Evolutionary conservation across 2,888 invertebrate genomes (phyloP).

Genomic region (Ormyrus pomaceus): DNA sequence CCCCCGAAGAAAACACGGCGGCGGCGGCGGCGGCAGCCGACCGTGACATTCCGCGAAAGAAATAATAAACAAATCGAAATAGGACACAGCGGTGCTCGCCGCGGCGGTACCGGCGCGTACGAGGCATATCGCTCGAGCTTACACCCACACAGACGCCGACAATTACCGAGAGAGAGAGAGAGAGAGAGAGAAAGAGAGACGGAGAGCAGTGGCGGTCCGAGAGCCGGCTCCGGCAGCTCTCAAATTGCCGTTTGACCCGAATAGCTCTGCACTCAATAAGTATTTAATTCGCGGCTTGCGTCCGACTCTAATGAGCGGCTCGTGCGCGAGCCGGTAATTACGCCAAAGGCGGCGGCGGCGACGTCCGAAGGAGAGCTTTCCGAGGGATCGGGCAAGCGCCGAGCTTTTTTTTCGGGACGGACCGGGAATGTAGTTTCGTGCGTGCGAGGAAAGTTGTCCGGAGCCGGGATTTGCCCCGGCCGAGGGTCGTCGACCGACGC

Average conservation of each 20-base stretch:
- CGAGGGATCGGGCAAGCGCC: too few relatives aligned
- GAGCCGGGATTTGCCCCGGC: too few relatives aligned
- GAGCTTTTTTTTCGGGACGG: neutral
- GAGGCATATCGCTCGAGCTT: neutral
- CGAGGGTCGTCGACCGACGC: too few relatives aligned
- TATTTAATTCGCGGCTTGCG: conserved; percentile 48
- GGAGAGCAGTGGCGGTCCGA: neutral
- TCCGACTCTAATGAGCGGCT: conserved; percentile 1
- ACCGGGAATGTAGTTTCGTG: too few relatives aligned
- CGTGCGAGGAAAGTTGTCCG: too few relatives aligned
- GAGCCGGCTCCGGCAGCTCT: neutral
- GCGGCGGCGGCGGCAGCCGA: too few relatives aligned
- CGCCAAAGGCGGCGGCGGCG: too few relatives aligned
- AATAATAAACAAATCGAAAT: too few relatives aligned
- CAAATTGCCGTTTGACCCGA: conserved; percentile 57
- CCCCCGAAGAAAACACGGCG: too few relatives aligned
- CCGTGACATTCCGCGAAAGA: too few relatives aligned
- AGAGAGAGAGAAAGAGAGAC: neutral
- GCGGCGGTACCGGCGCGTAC: conserved; percentile 18
- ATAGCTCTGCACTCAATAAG: conserved; percentile 53
- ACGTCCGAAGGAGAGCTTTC: too few relatives aligned
- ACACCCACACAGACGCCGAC: neutral
- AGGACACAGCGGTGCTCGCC: too few relatives aligned
- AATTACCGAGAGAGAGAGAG: conserved; percentile 17
- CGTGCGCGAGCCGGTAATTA: neutral